phyloP scores from a whole-genome alignment of 2,113 vertebrate genomes.

The Gavialis gangeticus region DNA sequence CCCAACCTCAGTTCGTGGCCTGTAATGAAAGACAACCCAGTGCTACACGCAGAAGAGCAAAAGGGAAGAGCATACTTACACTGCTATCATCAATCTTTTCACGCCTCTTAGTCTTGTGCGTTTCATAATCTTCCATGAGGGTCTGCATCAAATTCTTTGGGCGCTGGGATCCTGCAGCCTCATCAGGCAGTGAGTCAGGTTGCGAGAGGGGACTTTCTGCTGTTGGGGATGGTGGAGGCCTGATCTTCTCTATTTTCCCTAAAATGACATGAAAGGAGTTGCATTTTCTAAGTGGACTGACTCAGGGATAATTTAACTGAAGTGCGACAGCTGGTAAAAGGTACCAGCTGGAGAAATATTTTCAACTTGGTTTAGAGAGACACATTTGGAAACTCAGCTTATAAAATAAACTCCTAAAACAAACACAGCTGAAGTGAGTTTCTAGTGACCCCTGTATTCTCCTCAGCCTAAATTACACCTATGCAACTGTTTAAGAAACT shows the following conservation, averaged over 20 bases:
- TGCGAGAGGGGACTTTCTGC: conserved; percentile 84
- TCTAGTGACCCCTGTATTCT: neutral
- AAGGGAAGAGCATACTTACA: conserved; percentile 83
- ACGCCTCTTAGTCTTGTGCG: conserved; percentile 94
- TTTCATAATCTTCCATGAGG: conserved; percentile 96
- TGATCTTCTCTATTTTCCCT: conserved; percentile 98
- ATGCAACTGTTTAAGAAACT: neutral
- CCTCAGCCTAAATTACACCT: neutral
- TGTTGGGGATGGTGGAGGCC: conserved; percentile 88
- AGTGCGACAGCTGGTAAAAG: neutral
- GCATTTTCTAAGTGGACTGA: conserved; percentile 63
- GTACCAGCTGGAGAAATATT: neutral
- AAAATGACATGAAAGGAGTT: conserved; percentile 71
- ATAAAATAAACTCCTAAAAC: neutral
- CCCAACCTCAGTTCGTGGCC: neutral
- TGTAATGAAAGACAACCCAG: fast-evolving
- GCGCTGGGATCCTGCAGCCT: conserved; percentile 86
- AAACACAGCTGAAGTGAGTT: neutral
- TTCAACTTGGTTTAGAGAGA: neutral
- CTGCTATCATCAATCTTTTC: conserved; percentile 94
- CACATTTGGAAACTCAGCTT: neutral
- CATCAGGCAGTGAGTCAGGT: conserved; percentile 85
- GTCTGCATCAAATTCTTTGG: conserved; percentile 98
- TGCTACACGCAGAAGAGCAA: neutral
- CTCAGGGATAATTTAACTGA: conserved; percentile 17